A percentile compares a stretch with the other conserved stretches of the same genome.
Evolutionary conservation across 1,140 invertebrate species (phyloP).

Genomic region (Periplaneta americana): DNA sequence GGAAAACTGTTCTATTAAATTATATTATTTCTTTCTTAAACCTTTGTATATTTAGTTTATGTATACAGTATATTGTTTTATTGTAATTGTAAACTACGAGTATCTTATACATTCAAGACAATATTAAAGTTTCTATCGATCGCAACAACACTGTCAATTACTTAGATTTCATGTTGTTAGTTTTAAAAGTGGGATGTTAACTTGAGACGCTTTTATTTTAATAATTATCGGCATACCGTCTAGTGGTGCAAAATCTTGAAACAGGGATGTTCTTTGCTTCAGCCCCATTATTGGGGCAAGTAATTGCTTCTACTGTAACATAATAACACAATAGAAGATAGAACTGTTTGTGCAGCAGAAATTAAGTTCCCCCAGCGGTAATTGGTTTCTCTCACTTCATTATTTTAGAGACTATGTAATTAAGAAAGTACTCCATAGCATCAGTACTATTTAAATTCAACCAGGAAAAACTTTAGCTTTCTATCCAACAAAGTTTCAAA

Average conservation of each 20-base stretch:
- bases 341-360: not conserved
- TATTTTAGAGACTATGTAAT: conserved; percentile 4
- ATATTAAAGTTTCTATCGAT: too few relatives aligned
- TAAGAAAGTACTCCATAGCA: not conserved
- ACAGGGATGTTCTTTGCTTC: not conserved
- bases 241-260: not conserved
- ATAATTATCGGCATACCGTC: not conserved
- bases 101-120: too few relatives aligned
- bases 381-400: conserved; percentile 5
- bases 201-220: not conserved
- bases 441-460: not conserved
- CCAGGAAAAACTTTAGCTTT: not conserved
- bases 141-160: too few relatives aligned
- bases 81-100: too few relatives aligned
- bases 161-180: too few relatives aligned
- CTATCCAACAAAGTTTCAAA: not conserved
- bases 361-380: not conserved
- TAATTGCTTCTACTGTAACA: not conserved
- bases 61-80: too few relatives aligned
- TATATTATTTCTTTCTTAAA: too few relatives aligned
- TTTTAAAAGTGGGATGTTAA: too few relatives aligned
- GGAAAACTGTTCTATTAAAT: too few relatives aligned
- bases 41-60: too few relatives aligned
- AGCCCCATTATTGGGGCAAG: not conserved
- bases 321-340: not conserved